phyloP scores from a whole-genome alignment of 92 coral and sea anemone genomes.

The Epizoanthus ramosus region DNA sequence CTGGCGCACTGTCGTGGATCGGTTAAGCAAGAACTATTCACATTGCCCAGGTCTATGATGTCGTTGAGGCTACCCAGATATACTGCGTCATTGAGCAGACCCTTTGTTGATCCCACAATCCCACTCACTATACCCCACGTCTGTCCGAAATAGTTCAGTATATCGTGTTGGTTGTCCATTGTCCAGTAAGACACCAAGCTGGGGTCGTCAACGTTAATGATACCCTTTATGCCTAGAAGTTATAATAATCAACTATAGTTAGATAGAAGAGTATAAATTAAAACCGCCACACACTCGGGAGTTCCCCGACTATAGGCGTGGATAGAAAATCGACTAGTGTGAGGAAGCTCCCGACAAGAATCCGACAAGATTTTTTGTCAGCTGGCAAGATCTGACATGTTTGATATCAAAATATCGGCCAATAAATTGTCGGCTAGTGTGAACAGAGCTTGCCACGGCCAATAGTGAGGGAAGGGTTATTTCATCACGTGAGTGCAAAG shows the following conservation, averaged over 20 bases:
- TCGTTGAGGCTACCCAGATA: neutral
- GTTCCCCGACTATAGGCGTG: too few species aligned
- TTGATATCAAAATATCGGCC: too few species aligned
- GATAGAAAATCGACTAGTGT: too few species aligned
- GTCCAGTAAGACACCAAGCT: slow-evolving; percentile 22
- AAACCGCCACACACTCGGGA: too few species aligned
- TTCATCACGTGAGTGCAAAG: too few species aligned
- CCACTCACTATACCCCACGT: slow-evolving; percentile 22
- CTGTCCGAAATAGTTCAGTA: neutral
- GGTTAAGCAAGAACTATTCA: neutral
- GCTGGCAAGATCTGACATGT: too few species aligned
- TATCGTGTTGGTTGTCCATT: slow-evolving; percentile 16
- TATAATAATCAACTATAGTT: neutral
- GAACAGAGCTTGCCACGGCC: too few species aligned
- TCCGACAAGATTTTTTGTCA: too few species aligned
- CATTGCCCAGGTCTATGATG: neutral
- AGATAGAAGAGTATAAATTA: too few species aligned
- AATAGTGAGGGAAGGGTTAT: too few species aligned
- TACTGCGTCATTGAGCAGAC: slow-evolving; percentile 15
- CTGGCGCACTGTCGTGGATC: slow-evolving; percentile 3
- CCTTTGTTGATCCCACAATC: neutral
- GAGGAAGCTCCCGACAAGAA: too few species aligned
- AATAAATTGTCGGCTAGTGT: too few species aligned
- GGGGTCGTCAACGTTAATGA: slow-evolving; percentile 17
- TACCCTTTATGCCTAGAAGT: neutral